Percentiles rank a stretch among this genome's conserved stretches.
Evolutionary conservation across 2,113 vertebrate species (phyloP).

Genomic region (Sturnira hondurensis): DNA sequence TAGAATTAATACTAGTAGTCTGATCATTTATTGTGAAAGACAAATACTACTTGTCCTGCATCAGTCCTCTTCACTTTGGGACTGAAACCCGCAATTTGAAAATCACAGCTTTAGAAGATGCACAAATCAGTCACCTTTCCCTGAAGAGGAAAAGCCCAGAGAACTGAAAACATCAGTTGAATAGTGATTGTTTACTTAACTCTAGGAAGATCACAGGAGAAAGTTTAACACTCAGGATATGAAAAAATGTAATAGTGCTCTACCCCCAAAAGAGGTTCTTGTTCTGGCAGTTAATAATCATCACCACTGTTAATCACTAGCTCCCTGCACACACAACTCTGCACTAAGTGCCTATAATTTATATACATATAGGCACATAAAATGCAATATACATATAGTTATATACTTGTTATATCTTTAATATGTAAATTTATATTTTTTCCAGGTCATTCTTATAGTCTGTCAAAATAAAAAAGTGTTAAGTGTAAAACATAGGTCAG

Average conservation of each 20-base stretch:
- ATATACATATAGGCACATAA: neutral
- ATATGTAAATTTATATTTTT: neutral
- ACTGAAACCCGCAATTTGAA: neutral
- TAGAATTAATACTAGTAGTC: neutral
- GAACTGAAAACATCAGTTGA: conserved; percentile 2
- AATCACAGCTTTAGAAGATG: conserved; percentile 1
- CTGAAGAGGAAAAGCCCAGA: neutral
- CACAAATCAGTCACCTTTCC: conserved; percentile 22
- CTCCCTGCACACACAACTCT: neutral
- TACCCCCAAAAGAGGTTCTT: neutral
- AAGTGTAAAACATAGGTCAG: neutral
- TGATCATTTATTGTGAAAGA: neutral
- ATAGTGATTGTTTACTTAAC: neutral
- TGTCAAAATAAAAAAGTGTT: neutral
- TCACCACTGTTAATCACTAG: neutral
- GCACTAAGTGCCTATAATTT: neutral
- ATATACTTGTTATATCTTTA: neutral
- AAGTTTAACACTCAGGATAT: neutral
- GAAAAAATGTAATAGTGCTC: neutral
- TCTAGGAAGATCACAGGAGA: neutral
- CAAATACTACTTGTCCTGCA: neutral
- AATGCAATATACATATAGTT: neutral
- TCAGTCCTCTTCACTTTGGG: neutral
- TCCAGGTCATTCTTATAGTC: neutral
- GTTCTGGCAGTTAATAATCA: neutral